Evolutionary conservation across 2,888 invertebrate species (phyloP), one percentile per base, ranked within the genome.

Genomic region (Eucriotettix oculatus): DNA sequence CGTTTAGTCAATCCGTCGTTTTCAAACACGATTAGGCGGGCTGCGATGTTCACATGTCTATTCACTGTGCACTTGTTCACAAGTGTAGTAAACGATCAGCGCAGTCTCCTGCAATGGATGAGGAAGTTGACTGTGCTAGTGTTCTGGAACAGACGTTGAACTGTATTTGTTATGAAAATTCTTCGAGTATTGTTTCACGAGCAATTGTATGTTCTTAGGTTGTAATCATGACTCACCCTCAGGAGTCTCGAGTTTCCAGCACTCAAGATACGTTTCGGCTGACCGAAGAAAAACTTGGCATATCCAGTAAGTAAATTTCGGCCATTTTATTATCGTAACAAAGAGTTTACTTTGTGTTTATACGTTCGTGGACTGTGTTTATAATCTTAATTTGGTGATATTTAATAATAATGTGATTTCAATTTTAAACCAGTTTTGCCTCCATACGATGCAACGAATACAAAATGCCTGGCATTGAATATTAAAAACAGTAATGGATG

Each of bases 221-320:
- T 14, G 16, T 53, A 53, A 54, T 42, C 10, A 64, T 64, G 64
- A 61, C 60, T 54, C 62, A 62, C 42, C 58, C 62, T 1, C 62
- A 64, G 44, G 64, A 64, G 43, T 55, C 62, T 14, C 40, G 63
- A 43, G 61, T 64, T 55, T 61, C 61, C 58, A 63, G 61, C 56
- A 52, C 60, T 12, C 61, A 62, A 54, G 61, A 59, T 41, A 60
- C 56, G 52, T 58, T 61, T 42, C 52, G 58, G 11, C 54, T 62
- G 41, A 41, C 57, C 2, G 61, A 63, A 44, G 57, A 60, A 55
- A 60, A 59, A 52, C 42, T 52, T 14, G 10, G 43, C 57, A 58
- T 43, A 16, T 58, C 61, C 7, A 61, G 64, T 62, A 54, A 63
- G 63, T 63, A 58, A 42, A 53, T n/a, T 29, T 58, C 40, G 52